Conservation (phyloP, 1,140 invertebrate species). For the Neodiprion pinetum region DNA sequence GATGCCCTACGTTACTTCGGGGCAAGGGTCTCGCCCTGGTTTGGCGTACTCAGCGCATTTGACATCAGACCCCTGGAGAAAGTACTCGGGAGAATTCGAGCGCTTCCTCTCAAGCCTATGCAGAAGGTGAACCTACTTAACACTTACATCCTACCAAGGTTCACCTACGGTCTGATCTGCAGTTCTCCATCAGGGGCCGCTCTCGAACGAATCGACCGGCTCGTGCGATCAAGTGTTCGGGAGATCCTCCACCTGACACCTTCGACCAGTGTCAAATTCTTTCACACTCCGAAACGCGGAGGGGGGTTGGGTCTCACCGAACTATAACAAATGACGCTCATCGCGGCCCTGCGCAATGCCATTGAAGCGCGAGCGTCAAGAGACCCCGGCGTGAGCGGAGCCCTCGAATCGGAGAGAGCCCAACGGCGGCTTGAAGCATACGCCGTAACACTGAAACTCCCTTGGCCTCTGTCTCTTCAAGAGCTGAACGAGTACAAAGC, state of each 20-base stretch:
- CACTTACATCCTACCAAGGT: slow-evolving; percentile 36
- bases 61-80: slow-evolving; percentile 4
- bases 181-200: slow-evolving; percentile 21
- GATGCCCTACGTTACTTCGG: slow-evolving; percentile 32
- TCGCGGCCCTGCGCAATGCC: slow-evolving; percentile 30
- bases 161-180: slow-evolving; percentile 21
- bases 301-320: slow-evolving; percentile 34
- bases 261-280: not conserved
- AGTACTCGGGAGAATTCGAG: slow-evolving; percentile 20
- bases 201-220: slow-evolving; percentile 28
- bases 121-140: slow-evolving; percentile 34
- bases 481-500: slow-evolving; percentile 3
- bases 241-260: slow-evolving; percentile 30
- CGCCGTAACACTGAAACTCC: slow-evolving; percentile 22
- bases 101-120: slow-evolving; percentile 32
- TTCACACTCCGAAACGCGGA: no score
- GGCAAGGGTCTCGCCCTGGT: slow-evolving; percentile 34
- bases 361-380: slow-evolving; percentile 23
- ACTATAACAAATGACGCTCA: slow-evolving; percentile 19
- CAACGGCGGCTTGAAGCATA: not conserved
- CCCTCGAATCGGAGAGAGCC: not conserved
- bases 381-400: slow-evolving; percentile 24
- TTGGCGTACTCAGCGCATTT: slow-evolving; percentile 17
- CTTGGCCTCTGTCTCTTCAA: not conserved
- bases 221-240: slow-evolving; percentile 26